phyloP scores from a whole-genome alignment of 1,140 invertebrate species.

The Coptotermes formosanus region DNA sequence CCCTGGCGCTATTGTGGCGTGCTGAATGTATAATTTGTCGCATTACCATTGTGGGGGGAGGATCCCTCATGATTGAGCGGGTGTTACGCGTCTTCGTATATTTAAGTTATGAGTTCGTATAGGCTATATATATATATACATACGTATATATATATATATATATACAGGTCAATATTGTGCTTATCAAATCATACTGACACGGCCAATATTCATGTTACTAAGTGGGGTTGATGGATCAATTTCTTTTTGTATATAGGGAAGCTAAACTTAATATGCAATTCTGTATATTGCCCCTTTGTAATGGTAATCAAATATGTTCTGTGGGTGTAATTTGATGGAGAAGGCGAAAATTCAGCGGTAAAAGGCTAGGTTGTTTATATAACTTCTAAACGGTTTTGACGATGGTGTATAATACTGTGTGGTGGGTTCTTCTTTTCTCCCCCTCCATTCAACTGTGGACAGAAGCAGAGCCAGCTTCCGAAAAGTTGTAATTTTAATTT shows the following conservation, averaged over 20 bases:
- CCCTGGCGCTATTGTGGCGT: background rate
- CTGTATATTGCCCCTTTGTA: background rate
- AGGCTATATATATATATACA: too few species aligned
- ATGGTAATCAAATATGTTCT: conserved; percentile 1
- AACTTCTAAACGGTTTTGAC: too few species aligned
- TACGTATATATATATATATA: background rate
- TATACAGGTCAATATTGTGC: background rate
- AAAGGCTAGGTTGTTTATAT: background rate
- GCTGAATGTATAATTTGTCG: conserved; percentile 8
- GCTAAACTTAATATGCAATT: background rate
- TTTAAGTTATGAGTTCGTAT: background rate
- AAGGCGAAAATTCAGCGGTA: background rate
- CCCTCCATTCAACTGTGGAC: too few species aligned
- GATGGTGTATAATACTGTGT: too few species aligned
- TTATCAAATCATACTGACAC: background rate
- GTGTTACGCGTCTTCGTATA: background rate
- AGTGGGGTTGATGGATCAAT: conserved; percentile 9
- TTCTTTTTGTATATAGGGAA: background rate
- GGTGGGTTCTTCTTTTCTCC: too few species aligned
- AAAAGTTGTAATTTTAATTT: too few species aligned
- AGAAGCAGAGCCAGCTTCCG: too few species aligned
- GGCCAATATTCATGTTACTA: conserved; percentile 3
- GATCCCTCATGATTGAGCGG: conserved; percentile 1
- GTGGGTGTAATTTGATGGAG: background rate
- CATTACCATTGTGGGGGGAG: conserved; percentile 7